Evolutionary conservation across 1,140 invertebrate species (phyloP), one percentile per base, ranked within the genome.

Genomic region (Hycleus cichorii): DNA sequence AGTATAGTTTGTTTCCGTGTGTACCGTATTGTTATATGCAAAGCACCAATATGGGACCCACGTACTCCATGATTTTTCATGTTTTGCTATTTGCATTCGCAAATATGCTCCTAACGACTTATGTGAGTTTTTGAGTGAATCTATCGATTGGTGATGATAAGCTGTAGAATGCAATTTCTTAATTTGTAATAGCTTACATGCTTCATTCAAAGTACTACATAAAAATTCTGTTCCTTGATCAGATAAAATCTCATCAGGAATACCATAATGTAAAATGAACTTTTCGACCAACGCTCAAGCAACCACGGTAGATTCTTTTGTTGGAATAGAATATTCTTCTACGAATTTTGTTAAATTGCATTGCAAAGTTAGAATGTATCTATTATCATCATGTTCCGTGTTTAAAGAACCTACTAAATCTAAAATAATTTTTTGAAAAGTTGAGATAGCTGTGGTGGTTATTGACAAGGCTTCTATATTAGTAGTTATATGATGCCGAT

Each of bases 21-120:
- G 63, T n/a, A 63, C 58, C 7, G 48, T 60, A 39, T 56, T 64
- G 32, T 60, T 65, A 42, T 60, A 63, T 47, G 57, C 49, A 55
- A 65, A 62, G 52, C 62, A 64, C 54, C 64, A 64, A 62, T 44
- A 64, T 39, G 63, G 49, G 9, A 67, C n/a, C 65, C 58, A 65
- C 40, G 49, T 48, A 39, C 64, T 66, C 63, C 63, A 67, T 12
- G 52, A 27, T 32, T 60, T 40, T 38, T 26, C 27, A 56, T 51
- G 32, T 57, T 66, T 57, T 26, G 55, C 7, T 10, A 26, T 51
- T 49, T 60, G 60, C 9, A 64, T 64, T 3, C 64, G 57, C 40
- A 68, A 53, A 60, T 58, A 65, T 42, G 47, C 51, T 25, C 56
- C 53, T 52, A 65, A 56, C 60, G 57, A 39, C 59, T 65, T 67